phyloP scores from a whole-genome alignment of 2,113 vertebrate genomes.

The Amphiprion ocellaris region DNA sequence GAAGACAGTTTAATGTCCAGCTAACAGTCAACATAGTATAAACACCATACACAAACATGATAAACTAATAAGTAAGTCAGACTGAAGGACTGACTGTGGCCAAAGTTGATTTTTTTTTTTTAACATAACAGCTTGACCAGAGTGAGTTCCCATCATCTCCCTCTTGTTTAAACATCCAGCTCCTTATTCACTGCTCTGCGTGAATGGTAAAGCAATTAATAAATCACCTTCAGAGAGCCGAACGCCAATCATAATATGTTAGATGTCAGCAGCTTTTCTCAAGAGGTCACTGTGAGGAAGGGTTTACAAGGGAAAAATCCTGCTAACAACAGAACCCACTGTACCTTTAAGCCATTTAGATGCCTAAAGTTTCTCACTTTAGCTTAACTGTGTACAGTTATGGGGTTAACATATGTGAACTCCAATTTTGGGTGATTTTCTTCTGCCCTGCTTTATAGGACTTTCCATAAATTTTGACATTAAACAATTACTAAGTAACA shows the following conservation, averaged over 20 bases:
- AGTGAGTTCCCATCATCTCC: slow-evolving; percentile 15
- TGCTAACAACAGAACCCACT: slow-evolving; percentile 28
- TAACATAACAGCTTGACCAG: slow-evolving; percentile 16
- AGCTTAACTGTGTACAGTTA: background rate
- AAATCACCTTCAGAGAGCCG: slow-evolving; percentile 59
- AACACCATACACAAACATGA: slow-evolving; percentile 47
- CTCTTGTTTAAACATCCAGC: slow-evolving; percentile 34
- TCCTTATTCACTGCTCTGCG: slow-evolving; percentile 30
- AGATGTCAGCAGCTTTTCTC: slow-evolving; percentile 62
- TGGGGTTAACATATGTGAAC: background rate
- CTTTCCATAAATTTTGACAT: background rate
- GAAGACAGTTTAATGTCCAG: slow-evolving; percentile 48
- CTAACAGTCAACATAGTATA: slow-evolving; percentile 47
- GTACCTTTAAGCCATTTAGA: slow-evolving; percentile 16
- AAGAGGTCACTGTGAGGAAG: slow-evolving; percentile 4
- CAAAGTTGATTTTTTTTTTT: slow-evolving; percentile 1
- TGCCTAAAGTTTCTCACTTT: background rate
- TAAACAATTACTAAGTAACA: slow-evolving; percentile 10
- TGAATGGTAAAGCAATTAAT: slow-evolving; percentile 65
- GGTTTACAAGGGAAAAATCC: slow-evolving; percentile 35
- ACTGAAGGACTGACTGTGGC: slow-evolving; percentile 17
- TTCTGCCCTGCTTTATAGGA: background rate
- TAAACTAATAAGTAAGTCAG: slow-evolving; percentile 35
- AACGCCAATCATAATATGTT: slow-evolving; percentile 71
- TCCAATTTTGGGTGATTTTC: slow-evolving; percentile 22